Conservation (phyloP, 2,888 invertebrate species). For the Calephelis perditalis region DNA sequence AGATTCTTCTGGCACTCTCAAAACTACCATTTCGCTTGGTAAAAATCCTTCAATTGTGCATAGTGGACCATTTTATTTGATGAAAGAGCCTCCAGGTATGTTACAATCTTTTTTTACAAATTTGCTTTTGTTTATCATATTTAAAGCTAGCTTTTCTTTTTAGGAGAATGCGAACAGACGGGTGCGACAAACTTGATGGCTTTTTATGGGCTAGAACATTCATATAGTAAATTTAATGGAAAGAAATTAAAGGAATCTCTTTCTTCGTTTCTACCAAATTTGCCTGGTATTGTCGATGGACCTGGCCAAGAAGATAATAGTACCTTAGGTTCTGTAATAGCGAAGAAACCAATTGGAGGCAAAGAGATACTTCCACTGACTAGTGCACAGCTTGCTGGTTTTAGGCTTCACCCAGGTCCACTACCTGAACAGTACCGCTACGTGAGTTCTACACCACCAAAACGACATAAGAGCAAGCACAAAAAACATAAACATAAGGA, state of each 20-base stretch:
- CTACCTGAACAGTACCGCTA: constrained; percentile 97
- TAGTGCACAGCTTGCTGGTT: constrained; percentile 93
- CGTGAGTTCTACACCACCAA: constrained; percentile 93
- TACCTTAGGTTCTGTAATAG: constrained; percentile 94
- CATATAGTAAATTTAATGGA: constrained; percentile 98
- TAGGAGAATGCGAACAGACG: constrained; percentile 94
- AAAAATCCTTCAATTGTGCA: constrained; percentile 98
- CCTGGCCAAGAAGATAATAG: constrained; percentile 92
- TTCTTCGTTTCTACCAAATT: constrained; percentile 95
- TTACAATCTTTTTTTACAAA: neutral
- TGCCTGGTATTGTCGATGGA: constrained; percentile 96
- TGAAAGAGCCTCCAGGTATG: constrained; percentile 96
- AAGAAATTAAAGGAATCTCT: constrained; percentile 96
- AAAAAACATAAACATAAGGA: constrained; percentile 96
- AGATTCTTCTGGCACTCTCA: constrained; percentile 97
- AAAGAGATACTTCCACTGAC: constrained; percentile 90
- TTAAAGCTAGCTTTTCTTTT: constrained; percentile 23
- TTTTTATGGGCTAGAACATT: constrained; percentile 97
- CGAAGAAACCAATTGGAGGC: constrained; percentile 95
- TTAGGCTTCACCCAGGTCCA: constrained; percentile 96
- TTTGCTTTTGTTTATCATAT: constrained; percentile 13
- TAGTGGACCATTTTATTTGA: constrained; percentile 98
- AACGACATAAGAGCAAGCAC: constrained; percentile 96
- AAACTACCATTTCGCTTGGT: constrained; percentile 97
- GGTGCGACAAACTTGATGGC: constrained; percentile 98